Conservation (phyloP, 2,113 vertebrate genomes). For the Psammodynastes pulverulentus region DNA sequence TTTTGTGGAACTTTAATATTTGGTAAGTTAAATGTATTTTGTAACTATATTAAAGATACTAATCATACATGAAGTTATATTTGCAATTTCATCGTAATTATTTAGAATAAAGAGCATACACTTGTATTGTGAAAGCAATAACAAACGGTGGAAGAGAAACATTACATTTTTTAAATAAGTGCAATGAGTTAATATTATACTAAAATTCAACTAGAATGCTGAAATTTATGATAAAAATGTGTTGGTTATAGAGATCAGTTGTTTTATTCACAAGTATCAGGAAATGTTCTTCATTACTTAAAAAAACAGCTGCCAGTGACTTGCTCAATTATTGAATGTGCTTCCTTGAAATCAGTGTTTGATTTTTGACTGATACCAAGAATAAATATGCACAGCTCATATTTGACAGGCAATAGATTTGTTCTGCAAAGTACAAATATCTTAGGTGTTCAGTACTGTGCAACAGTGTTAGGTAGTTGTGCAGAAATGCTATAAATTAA, state of each 20-base stretch:
- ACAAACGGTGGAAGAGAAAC: neutral
- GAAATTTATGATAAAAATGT: neutral
- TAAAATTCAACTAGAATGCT: neutral
- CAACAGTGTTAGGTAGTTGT: too few relatives aligned
- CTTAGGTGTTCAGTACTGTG: neutral
- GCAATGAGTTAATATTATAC: neutral
- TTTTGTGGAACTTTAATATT: neutral
- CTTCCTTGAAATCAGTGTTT: neutral
- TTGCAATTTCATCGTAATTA: neutral
- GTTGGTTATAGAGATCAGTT: neutral
- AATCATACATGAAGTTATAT: neutral
- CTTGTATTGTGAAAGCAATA: neutral
- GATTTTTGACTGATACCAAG: neutral
- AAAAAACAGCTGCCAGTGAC: neutral
- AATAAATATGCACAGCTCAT: neutral
- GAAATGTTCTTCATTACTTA: neutral
- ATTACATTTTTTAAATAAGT: neutral
- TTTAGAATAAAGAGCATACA: neutral
- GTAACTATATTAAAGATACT: neutral
- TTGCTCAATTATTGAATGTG: neutral
- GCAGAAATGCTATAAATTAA: too few relatives aligned
- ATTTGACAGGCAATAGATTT: neutral
- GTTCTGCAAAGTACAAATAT: neutral
- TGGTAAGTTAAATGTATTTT: neutral
- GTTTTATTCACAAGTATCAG: neutral